A percentile compares a stretch with the other conserved stretches of the same genome.
Conservation (phyloP, 2,797 vertebrate species). For the Hemibagrus guttatus region DNA sequence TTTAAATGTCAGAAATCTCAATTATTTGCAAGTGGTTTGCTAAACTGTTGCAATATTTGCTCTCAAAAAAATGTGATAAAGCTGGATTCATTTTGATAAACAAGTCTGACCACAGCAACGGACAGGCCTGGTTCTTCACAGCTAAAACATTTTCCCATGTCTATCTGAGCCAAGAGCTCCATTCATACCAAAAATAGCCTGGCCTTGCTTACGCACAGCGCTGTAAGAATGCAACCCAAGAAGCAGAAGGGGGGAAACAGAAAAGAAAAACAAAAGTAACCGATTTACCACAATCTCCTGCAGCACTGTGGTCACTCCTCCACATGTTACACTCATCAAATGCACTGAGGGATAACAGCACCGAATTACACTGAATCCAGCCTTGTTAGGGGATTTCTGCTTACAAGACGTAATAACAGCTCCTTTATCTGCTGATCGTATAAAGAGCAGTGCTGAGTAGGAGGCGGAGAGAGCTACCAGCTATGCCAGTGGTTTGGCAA, state of each 20-base stretch:
- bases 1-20: not conserved
- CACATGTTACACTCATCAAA: slow-evolving; percentile 30
- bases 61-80: not conserved
- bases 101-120: slow-evolving; percentile 33
- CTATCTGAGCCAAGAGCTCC: slow-evolving; percentile 70
- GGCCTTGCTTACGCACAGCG: slow-evolving; percentile 72
- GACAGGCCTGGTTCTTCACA: slow-evolving; percentile 48
- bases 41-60: not conserved
- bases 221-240: slow-evolving; percentile 72
- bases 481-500: slow-evolving; percentile 33
- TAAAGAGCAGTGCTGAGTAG: slow-evolving; percentile 32
- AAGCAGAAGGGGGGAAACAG: slow-evolving; percentile 54
- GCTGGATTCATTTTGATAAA: slow-evolving; percentile 23
- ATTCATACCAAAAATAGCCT: slow-evolving; percentile 78
- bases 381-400: slow-evolving; percentile 23
- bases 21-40: not conserved
- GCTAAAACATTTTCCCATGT: slow-evolving; percentile 69
- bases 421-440: slow-evolving; percentile 43
- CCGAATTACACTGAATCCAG: slow-evolving; percentile 30
- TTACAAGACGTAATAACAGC: slow-evolving; percentile 41
- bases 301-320: slow-evolving; percentile 29
- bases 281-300: slow-evolving; percentile 34
- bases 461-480: slow-evolving; percentile 17
- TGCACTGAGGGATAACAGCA: not conserved
- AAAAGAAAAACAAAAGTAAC: slow-evolving; percentile 18